Conservation (phyloP, 2,888 invertebrate genomes). For the Seira musarum region DNA sequence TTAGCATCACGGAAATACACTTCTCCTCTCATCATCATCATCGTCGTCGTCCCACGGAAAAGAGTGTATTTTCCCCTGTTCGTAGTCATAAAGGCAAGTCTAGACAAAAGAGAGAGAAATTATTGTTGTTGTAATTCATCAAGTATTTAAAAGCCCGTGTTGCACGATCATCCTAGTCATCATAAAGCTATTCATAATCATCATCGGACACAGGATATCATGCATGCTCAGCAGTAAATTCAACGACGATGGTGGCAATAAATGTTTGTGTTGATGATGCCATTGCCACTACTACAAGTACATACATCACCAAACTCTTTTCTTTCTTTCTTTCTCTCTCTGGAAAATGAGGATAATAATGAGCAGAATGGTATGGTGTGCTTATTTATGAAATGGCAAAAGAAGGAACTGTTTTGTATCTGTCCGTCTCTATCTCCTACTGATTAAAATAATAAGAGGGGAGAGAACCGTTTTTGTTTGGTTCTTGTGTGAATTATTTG, state of each 20-base stretch:
- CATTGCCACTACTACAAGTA: slow-evolving; percentile 8
- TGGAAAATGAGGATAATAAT: slow-evolving; percentile 41
- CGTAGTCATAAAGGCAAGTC: slow-evolving; percentile 7
- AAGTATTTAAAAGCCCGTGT: slow-evolving; percentile 19
- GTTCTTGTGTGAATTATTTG: slow-evolving; percentile 39
- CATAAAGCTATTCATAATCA: slow-evolving; percentile 16
- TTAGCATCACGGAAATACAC: slow-evolving; percentile 56
- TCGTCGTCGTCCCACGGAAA: not conserved
- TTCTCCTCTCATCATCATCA: not conserved
- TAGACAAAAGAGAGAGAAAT: slow-evolving; percentile 28
- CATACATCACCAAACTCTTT: not conserved
- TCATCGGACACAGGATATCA: slow-evolving; percentile 17
- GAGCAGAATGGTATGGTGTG: no score
- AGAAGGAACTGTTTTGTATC: not conserved
- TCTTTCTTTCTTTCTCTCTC: no score
- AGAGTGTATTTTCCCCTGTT: not conserved
- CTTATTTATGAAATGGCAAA: slow-evolving; percentile 31
- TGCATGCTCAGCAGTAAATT: not conserved
- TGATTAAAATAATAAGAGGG: slow-evolving; percentile 54
- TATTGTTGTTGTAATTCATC: slow-evolving; percentile 19
- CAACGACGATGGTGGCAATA: slow-evolving; percentile 14
- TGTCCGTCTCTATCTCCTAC: slow-evolving; percentile 33
- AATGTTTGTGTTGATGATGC: slow-evolving; percentile 16
- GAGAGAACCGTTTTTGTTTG: slow-evolving; percentile 38
- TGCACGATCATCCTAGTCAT: slow-evolving; percentile 16